These are phyloP conservation scores for Bubo bubo DNA, from an alignment of 2,113 vertebrate species.

Conservation along the genomic window DNA sequence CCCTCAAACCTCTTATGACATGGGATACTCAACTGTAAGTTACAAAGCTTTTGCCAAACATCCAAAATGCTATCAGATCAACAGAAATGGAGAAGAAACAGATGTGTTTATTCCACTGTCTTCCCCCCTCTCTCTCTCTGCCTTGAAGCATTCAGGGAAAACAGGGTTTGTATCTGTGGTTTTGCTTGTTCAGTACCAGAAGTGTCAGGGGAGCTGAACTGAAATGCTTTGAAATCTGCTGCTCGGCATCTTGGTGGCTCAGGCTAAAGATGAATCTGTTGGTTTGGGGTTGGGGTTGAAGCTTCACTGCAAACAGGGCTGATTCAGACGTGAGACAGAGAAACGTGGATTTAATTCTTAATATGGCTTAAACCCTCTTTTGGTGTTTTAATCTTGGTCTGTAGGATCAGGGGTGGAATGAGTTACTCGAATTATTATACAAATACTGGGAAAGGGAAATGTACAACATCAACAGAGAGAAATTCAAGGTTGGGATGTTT, in stretches of 20 bases:
- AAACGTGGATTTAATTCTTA: not conserved
- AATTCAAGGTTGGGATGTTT: not conserved
- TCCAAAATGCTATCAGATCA: not conserved
- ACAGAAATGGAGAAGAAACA: not conserved
- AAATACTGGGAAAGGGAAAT: not conserved
- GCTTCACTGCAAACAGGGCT: not conserved
- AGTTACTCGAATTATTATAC: not conserved
- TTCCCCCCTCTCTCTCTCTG: not conserved
- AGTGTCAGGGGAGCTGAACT: not conserved
- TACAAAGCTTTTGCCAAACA: not conserved
- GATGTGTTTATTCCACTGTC: accelerated
- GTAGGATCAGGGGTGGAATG: not conserved
- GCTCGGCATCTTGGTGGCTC: not conserved
- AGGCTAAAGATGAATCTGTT: not conserved
- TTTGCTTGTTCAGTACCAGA: not conserved
- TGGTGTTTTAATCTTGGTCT: not conserved
- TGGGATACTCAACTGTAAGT: not conserved
- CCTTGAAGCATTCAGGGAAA: not conserved
- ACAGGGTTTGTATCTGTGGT: not conserved
- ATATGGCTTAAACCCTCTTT: not conserved
- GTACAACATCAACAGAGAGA: not conserved
- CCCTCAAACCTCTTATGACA: not conserved
- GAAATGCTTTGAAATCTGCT: not conserved
- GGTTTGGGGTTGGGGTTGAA: not conserved
- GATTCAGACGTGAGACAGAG: not conserved